These are phyloP conservation scores for Eristalinus sepulchralis DNA, from an alignment of 2,888 invertebrate species.

Conservation along the genomic window DNA sequence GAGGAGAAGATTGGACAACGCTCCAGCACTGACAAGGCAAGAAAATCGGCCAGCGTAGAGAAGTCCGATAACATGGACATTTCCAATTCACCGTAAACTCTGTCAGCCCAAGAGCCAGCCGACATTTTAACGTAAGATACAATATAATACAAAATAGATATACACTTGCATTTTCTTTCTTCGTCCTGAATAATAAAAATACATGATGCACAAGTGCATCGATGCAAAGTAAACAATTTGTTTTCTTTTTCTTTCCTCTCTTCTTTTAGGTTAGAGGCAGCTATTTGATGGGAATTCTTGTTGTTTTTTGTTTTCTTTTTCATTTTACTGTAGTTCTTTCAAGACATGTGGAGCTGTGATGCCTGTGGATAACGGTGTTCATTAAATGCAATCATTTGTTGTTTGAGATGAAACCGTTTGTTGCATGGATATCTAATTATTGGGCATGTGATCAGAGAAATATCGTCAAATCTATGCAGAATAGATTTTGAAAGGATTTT, in stretches of 20 bases:
- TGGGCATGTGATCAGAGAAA: too few species aligned
- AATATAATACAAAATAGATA: constrained; percentile 22
- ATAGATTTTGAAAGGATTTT: too few species aligned
- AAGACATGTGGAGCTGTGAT: neutral
- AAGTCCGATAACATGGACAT: constrained; percentile 90
- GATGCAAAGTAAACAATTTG: neutral
- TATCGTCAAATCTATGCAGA: too few species aligned
- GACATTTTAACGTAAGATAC: constrained; percentile 47
- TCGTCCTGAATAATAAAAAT: neutral
- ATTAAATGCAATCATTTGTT: too few species aligned
- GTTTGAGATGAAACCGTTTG: too few species aligned
- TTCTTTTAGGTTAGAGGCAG: neutral
- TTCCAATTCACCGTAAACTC: constrained; percentile 87
- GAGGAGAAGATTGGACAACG: constrained; percentile 77
- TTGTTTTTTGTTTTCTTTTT: neutral
- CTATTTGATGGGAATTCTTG: neutral
- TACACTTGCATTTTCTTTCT: constrained; percentile 18
- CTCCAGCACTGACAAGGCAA: constrained; percentile 82
- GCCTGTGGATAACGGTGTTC: too few species aligned
- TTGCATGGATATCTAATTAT: too few species aligned
- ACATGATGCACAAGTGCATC: constrained; percentile 14
- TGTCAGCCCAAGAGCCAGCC: neutral
- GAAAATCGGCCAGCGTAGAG: constrained; percentile 82
- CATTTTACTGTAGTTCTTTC: neutral
- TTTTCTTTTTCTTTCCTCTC: neutral